These are phyloP conservation scores for Euzetes globulus DNA, from an alignment of 2,888 invertebrate species.

Conservation along the genomic window DNA sequence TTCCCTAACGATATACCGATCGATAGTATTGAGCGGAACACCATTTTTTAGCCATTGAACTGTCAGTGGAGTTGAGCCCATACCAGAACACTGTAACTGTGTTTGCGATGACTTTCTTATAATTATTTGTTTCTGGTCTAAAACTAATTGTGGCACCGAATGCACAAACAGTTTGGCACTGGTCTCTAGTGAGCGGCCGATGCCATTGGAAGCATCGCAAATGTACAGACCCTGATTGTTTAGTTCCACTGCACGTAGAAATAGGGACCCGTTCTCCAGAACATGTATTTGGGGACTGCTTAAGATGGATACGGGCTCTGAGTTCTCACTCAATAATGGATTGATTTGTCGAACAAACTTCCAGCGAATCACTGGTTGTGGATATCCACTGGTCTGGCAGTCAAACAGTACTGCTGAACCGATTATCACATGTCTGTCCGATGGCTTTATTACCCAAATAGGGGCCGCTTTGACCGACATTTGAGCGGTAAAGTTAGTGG, in stretches of 20 bases:
- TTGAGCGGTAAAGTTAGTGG: constrained; percentile 44
- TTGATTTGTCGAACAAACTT: constrained; percentile 39
- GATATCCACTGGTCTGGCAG: constrained; percentile 48
- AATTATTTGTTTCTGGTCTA: constrained; percentile 43
- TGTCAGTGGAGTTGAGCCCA: constrained; percentile 64
- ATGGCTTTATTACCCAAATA: constrained; percentile 29
- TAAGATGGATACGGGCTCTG: constrained; percentile 33
- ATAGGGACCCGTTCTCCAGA: constrained; percentile 42
- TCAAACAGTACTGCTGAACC: constrained; percentile 45
- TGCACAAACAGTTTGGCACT: constrained; percentile 34
- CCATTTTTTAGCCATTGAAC: constrained; percentile 83
- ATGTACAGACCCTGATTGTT: constrained; percentile 47
- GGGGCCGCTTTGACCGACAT: constrained; percentile 44
- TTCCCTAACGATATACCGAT: constrained; percentile 20
- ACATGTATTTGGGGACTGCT: constrained; percentile 38
- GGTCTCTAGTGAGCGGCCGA: constrained; percentile 42
- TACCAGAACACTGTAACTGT: constrained; percentile 73
- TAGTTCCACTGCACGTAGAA: constrained; percentile 44
- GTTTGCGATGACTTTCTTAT: constrained; percentile 52
- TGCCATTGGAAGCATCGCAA: constrained; percentile 48
- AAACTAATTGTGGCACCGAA: constrained; percentile 32
- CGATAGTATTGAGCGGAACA: constrained; percentile 5
- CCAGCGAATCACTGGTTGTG: constrained; percentile 47
- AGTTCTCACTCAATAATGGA: neutral
- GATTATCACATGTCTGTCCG: neutral